Percentiles rank a stretch among this genome's conserved stretches.
Evolutionary conservation across 2,113 vertebrate species (phyloP).

Genomic region (Recurvirostra avosetta): DNA sequence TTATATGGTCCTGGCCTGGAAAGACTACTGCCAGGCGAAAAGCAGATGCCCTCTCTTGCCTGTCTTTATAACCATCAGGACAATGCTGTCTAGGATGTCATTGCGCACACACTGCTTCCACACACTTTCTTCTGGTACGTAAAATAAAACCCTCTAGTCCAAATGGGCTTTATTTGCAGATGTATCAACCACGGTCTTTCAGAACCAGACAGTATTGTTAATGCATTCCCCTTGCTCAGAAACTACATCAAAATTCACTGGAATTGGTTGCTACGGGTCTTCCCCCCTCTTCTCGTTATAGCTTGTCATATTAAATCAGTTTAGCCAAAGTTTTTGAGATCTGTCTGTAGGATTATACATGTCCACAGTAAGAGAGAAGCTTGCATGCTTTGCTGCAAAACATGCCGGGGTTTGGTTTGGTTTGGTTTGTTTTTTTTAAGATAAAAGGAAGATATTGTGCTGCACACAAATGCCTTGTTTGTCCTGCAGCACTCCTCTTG

Average conservation of each 20-base stretch:
- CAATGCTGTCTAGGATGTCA: background rate
- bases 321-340: background rate
- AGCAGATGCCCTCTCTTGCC: background rate
- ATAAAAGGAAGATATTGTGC: background rate
- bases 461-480: background rate
- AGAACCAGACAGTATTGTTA: background rate
- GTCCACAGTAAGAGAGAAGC: background rate
- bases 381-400: background rate
- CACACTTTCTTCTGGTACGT: background rate
- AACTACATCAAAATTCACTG: background rate
- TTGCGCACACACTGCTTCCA: background rate
- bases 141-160: background rate
- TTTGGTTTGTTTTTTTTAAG: background rate
- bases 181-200: background rate
- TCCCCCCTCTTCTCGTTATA: background rate
- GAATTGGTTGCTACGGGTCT: background rate
- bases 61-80: background rate
- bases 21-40: background rate
- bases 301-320: background rate
- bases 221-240: background rate
- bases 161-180: background rate
- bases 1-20: background rate
- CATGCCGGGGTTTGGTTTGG: background rate
- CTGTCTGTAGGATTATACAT: background rate
- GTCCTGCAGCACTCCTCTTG: background rate